These are phyloP conservation scores for Campylorhamphus procurvoides DNA, from an alignment of 2,113 vertebrate species.

Conservation along the genomic window DNA sequence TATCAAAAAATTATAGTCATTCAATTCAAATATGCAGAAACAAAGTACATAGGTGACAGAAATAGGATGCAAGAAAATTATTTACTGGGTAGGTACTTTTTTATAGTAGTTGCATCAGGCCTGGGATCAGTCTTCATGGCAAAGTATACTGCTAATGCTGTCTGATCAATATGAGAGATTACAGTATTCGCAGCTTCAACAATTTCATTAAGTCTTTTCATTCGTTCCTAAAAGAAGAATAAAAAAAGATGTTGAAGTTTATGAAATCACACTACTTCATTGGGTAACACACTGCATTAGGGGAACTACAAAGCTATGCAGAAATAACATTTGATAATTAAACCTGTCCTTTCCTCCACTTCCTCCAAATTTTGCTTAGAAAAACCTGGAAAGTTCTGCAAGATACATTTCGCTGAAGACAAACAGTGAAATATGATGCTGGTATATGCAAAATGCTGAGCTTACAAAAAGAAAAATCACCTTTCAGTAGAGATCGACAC, in stretches of 20 bases:
- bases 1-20: not conserved
- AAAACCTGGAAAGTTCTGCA: not conserved
- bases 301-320: not conserved
- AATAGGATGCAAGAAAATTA: conserved; percentile 83
- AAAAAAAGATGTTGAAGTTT: not conserved
- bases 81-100: conserved; percentile 92
- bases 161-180: conserved; percentile 92
- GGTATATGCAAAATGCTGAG: not conserved
- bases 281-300: not conserved
- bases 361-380: not conserved
- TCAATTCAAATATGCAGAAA: not conserved
- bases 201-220: conserved; percentile 89
- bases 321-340: not conserved
- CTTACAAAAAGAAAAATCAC: not conserved
- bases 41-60: conserved; percentile 38
- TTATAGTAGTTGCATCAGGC: conserved; percentile 93
- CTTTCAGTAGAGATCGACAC: not conserved
- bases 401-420: not conserved
- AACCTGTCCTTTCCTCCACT: not conserved
- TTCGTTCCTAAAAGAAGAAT: conserved; percentile 81
- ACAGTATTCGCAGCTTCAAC: conserved; percentile 87
- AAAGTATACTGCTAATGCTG: conserved; percentile 90
- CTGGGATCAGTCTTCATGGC: conserved; percentile 97
- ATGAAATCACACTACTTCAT: not conserved
- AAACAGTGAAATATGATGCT: not conserved